Conservation (phyloP, 2,797 vertebrate genomes). For the Pogonophryne albipinna region DNA sequence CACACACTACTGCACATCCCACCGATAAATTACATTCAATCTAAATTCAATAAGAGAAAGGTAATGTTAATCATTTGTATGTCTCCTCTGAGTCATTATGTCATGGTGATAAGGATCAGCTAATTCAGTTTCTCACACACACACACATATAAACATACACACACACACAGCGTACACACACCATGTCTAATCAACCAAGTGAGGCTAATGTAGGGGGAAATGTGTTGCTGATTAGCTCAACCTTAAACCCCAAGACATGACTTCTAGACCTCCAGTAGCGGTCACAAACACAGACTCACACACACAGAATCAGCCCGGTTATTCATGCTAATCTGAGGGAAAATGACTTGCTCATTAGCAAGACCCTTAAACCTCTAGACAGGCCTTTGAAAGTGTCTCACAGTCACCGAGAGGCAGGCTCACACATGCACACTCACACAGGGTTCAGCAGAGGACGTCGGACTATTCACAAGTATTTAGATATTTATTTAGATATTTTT, state of each 20-base stretch:
- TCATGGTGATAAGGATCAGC: constrained; percentile 79
- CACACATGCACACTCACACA: constrained; percentile 28
- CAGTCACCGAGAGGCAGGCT: constrained; percentile 38
- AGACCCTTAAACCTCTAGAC: constrained; percentile 74
- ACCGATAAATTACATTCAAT: constrained; percentile 45
- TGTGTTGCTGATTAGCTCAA: constrained; percentile 80
- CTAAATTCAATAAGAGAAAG: constrained; percentile 48
- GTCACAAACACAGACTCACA: constrained; percentile 23
- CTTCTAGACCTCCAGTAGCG: constrained; percentile 57
- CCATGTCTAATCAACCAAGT: not conserved
- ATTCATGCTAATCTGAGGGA: constrained; percentile 76
- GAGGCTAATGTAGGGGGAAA: constrained; percentile 58
- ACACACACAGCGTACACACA: constrained; percentile 19
- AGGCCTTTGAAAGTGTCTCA: constrained; percentile 68
- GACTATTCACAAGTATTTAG: constrained; percentile 47
- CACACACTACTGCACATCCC: not conserved
- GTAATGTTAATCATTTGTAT: constrained; percentile 62
- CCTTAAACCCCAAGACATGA: constrained; percentile 71
- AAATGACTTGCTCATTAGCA: constrained; percentile 77
- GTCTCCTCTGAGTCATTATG: constrained; percentile 71
- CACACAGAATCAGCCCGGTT: constrained; percentile 58
- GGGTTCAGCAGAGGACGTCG: constrained; percentile 16
- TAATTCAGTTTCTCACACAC: constrained; percentile 47
- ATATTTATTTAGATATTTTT: too few relatives aligned
- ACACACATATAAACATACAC: constrained; percentile 5